phyloP scores from a whole-genome alignment of 2,113 vertebrate genomes.

The Ranitomeya variabilis region DNA sequence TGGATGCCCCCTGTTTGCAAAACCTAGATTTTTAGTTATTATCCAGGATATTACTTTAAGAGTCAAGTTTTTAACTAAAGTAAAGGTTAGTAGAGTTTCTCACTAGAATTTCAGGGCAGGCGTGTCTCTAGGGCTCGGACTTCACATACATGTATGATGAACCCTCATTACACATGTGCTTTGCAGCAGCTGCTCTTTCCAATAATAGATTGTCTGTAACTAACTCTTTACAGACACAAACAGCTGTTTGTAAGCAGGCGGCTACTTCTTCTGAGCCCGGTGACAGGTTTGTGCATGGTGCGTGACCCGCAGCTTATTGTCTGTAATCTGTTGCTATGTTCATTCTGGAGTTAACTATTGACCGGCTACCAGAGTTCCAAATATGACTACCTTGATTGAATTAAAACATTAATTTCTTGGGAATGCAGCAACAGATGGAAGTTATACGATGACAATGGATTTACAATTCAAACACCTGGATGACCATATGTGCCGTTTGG shows the following conservation, averaged over 20 bases:
- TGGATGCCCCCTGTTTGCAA: too few species aligned
- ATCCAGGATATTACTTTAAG: too few species aligned
- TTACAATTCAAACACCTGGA: too few species aligned
- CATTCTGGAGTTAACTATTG: neutral
- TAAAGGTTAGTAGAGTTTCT: too few species aligned
- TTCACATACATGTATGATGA: neutral
- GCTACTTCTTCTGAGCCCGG: neutral
- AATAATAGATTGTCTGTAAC: conserved; percentile 43
- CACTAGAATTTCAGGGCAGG: neutral
- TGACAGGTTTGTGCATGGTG: neutral
- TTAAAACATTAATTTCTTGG: too few species aligned
- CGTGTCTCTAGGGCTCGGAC: neutral
- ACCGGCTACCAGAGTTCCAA: neutral
- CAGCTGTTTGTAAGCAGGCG: conserved; percentile 18
- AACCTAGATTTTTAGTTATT: too few species aligned
- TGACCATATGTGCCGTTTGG: too few species aligned
- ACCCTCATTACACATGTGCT: neutral
- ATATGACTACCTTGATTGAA: neutral
- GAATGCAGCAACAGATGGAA: too few species aligned
- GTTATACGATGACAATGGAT: too few species aligned
- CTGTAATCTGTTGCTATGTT: neutral
- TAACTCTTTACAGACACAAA: conserved; percentile 20
- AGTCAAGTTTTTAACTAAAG: too few species aligned
- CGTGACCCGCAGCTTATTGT: conserved; percentile 7
- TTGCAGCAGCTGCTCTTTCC: conserved; percentile 47